Conservation (phyloP, 30 jellyfish, hydroid and myxozoan species). For the Aurelia sp. region DNA sequence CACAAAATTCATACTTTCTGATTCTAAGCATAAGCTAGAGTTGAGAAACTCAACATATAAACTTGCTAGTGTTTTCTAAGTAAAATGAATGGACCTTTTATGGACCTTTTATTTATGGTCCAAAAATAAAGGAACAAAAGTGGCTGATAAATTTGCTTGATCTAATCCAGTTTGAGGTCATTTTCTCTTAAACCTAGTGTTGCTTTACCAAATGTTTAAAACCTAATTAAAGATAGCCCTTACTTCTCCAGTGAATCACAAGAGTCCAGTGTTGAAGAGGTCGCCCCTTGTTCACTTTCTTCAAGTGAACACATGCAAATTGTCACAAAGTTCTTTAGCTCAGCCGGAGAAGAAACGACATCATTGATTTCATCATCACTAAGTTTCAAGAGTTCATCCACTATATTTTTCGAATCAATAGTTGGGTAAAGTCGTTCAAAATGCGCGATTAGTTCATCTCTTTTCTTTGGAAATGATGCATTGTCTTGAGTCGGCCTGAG, state of each 20-base stretch:
- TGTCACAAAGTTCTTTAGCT: constrained; percentile 22
- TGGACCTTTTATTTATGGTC: too few species aligned
- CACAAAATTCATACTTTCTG: too few species aligned
- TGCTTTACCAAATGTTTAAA: too few species aligned
- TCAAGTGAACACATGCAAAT: neutral
- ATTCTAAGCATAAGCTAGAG: too few species aligned
- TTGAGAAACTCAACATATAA: too few species aligned
- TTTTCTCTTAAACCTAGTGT: too few species aligned
- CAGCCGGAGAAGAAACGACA: constrained; percentile 28
- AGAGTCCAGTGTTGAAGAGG: constrained; percentile 17
- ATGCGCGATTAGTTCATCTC: constrained; percentile 46
- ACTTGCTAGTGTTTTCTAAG: too few species aligned
- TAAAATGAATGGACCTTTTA: too few species aligned
- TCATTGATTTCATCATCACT: constrained; percentile 33
- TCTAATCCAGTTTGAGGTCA: too few species aligned
- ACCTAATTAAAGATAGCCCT: too few species aligned
- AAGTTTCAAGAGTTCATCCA: constrained; percentile 52
- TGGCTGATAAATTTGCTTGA: too few species aligned
- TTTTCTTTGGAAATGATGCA: neutral
- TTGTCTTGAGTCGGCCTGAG: neutral
- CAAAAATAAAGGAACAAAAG: too few species aligned
- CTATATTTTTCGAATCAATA: constrained; percentile 23
- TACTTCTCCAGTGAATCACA: constrained; percentile 16
- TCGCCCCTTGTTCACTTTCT: constrained; percentile 11
- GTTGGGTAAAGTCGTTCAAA: constrained; percentile 33